Conservation (phyloP, 1,140 invertebrate genomes). For the Cataglyphis hispanica region DNA sequence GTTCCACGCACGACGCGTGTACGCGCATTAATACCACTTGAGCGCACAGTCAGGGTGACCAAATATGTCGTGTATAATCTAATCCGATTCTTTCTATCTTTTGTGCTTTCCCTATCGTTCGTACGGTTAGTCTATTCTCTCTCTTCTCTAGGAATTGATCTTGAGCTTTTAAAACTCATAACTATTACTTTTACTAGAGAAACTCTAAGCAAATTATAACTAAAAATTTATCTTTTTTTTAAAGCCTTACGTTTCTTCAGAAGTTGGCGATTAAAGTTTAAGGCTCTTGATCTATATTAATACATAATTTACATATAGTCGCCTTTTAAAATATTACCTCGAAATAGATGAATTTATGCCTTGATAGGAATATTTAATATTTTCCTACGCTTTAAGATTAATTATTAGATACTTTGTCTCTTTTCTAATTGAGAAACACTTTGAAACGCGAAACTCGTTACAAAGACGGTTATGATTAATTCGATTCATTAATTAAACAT, state of each 20-base stretch:
- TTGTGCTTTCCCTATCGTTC: constrained; percentile 27
- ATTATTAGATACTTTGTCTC: neutral
- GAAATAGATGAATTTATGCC: neutral
- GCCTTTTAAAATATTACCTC: neutral
- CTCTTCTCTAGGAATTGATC: constrained; percentile 15
- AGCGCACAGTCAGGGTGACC: constrained; percentile 27
- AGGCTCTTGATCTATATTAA: neutral
- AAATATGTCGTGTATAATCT: constrained; percentile 56
- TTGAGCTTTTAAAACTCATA: constrained; percentile 1
- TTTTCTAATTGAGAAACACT: neutral
- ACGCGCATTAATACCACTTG: constrained; percentile 35
- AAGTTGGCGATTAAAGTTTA: neutral
- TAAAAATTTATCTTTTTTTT: neutral
- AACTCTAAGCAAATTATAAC: neutral
- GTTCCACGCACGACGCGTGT: constrained; percentile 65
- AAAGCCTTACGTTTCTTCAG: neutral
- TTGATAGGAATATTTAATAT: neutral
- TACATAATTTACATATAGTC: neutral
- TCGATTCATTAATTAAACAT: constrained; percentile 47
- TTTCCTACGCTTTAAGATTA: neutral
- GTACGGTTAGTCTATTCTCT: constrained; percentile 3
- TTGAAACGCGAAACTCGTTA: constrained; percentile 26
- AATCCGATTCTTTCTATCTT: constrained; percentile 50
- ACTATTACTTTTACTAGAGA: constrained; percentile 12
- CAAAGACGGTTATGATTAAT: constrained; percentile 62